Conservation (phyloP, 2,888 invertebrate genomes). For the Drosophila koepferae region DNA sequence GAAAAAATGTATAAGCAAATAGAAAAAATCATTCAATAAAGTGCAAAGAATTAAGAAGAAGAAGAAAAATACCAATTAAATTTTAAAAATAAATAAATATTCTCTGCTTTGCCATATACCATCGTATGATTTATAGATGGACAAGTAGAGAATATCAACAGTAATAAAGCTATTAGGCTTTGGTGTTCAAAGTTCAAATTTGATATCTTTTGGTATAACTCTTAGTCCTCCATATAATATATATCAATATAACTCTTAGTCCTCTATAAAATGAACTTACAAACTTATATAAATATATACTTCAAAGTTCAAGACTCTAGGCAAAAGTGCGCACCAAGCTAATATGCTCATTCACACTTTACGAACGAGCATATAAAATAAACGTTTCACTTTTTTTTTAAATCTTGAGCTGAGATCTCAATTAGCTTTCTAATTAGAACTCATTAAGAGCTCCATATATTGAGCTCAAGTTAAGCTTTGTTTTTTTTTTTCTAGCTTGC, state of each 20-base stretch:
- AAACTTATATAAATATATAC: background rate
- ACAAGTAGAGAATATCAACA: too few relatives aligned
- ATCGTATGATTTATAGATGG: too few relatives aligned
- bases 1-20: background rate
- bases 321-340: background rate
- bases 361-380: background rate
- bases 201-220: too few relatives aligned
- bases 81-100: too few relatives aligned
- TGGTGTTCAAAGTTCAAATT: too few relatives aligned
- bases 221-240: too few relatives aligned
- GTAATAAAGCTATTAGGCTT: too few relatives aligned
- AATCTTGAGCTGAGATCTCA: constrained; percentile 7
- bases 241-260: too few relatives aligned
- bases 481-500: constrained; percentile 14
- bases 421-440: constrained; percentile 8
- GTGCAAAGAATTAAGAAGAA: background rate
- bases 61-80: too few relatives aligned
- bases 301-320: background rate
- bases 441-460: constrained; percentile 25
- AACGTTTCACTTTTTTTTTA: background rate
- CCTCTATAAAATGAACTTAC: background rate
- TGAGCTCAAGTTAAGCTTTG: constrained; percentile 20
- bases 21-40: background rate
- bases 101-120: too few relatives aligned
- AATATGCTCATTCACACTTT: background rate